phyloP scores from a whole-genome alignment of 1,140 invertebrate genomes.

The Paracyclopina nana region DNA sequence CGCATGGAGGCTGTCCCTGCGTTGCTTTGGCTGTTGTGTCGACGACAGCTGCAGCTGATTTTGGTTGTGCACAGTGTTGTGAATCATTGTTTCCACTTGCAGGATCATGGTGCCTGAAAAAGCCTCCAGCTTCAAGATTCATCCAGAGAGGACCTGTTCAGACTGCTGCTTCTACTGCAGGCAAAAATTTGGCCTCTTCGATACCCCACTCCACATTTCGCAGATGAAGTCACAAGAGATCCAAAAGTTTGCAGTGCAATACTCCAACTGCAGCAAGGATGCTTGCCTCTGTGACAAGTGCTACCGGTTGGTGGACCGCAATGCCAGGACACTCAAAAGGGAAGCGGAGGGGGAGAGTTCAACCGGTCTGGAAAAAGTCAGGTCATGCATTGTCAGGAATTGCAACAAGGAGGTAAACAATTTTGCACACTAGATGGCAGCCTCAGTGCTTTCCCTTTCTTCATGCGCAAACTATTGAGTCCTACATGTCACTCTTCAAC shows the following conservation, averaged over 20 bases:
- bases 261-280: conserved; percentile 38
- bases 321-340: conserved; percentile 37
- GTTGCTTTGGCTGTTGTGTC: no score
- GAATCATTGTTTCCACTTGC: no score
- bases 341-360: not conserved
- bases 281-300: conserved; percentile 65
- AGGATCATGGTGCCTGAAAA: conserved; percentile 62
- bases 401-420: conserved; percentile 11
- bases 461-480: no score
- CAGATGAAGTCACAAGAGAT: conserved; percentile 55
- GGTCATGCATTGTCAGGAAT: conserved; percentile 10
- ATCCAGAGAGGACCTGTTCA: conserved; percentile 49
- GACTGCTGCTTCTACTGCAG: conserved; percentile 65
- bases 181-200: conserved; percentile 57
- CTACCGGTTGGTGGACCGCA: conserved; percentile 55
- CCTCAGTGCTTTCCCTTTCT: no score
- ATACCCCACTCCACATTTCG: conserved; percentile 61
- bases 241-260: conserved; percentile 30
- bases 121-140: conserved; percentile 60
- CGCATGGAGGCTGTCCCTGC: no score
- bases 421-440: not conserved
- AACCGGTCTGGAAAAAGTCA: conserved; percentile 7
- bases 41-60: no score
- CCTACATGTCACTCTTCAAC: no score
- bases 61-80: no score